Percentiles rank a stretch among this genome's conserved stretches.
phyloP scores from a whole-genome alignment of 2,888 invertebrate species.

The Sinodicranocentrus sp. region DNA sequence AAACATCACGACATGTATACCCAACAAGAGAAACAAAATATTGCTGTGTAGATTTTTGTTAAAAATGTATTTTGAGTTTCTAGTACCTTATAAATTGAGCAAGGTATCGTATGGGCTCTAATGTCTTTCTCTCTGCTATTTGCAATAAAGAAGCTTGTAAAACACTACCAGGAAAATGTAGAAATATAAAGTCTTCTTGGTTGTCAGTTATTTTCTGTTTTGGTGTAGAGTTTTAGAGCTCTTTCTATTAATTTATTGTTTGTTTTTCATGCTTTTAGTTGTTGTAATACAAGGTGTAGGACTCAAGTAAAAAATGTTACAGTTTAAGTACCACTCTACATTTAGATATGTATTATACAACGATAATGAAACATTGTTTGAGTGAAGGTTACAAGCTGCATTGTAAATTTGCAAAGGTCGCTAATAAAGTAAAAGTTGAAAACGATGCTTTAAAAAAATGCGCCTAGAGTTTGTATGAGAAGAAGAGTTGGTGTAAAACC shows the following conservation, averaged over 20 bases:
- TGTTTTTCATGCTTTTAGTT: slow-evolving; percentile 34
- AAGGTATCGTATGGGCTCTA: slow-evolving; percentile 31
- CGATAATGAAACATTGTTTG: background rate
- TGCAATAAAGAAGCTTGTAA: slow-evolving; percentile 15
- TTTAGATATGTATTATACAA: background rate
- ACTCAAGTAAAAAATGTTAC: background rate
- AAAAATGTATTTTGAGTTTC: background rate
- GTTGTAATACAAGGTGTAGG: background rate
- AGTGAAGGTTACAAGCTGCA: slow-evolving; percentile 23
- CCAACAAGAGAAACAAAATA: slow-evolving; percentile 7
- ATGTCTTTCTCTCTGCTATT: slow-evolving; percentile 29
- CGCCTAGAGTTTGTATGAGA: slow-evolving; percentile 5
- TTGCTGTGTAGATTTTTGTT: slow-evolving; percentile 2
- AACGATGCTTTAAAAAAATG: slow-evolving; percentile 2
- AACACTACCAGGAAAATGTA: background rate
- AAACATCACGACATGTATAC: too few relatives aligned
- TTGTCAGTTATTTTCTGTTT: background rate
- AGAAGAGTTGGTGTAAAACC: background rate
- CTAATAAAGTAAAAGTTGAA: slow-evolving; percentile 35
- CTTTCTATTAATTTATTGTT: slow-evolving; percentile 24
- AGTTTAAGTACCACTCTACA: too few relatives aligned
- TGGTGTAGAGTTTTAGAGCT: background rate
- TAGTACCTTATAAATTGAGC: slow-evolving; percentile 7
- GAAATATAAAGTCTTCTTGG: background rate
- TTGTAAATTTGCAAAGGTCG: slow-evolving; percentile 53